Base-by-base conservation (phyloP, 2,797 vertebrate genomes). In the Clarias laeviceps region DNA sequence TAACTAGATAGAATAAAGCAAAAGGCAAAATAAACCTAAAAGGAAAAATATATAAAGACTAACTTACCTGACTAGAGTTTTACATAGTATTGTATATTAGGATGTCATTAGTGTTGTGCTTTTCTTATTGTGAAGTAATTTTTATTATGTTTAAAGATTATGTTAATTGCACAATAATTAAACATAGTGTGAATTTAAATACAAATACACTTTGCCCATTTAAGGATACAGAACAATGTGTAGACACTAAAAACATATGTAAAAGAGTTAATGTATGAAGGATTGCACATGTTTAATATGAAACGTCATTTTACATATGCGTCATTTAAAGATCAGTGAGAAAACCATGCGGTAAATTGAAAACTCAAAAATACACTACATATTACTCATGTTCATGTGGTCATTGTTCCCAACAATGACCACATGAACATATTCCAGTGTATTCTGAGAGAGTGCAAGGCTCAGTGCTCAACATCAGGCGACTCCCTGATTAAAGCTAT, bases 291-390 rank as follows among this genome's bases (percentile, higher is more conserved):
- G 85, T 84, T 45, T 85, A 85, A 86, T 61, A 56, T 56, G 5
- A 86, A 88, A 86, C 82, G 83, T 78, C 27, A 70, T 83, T 85
- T 80, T 69, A 80, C 85, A 85, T 87, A 69, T 88, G 77, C 84
- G 87, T 86, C 88, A 90, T 78, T 83, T 79, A 56, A 88, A 78
- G 84, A 79, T 87, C 81, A 83, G 78, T 72, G 29, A 83, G 65
- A 22, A 83, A 29, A 56, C 14, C 9, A 22, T 73, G 29, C 29
- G 76, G 22, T 32, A 59, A 61, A 74, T 70, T 32, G 65, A 62
- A 54, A 45, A 81, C 29, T 82, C 79, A 59, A n/a, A n/a, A n/a
- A n/a, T 85, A 76, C 78, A 57, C 22, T 59, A 81, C 32, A 37
- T 72, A 76, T 82, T 85, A 85, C 61, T 85, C 69, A 86, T 77